phyloP scores from a whole-genome alignment of 2,797 vertebrate genomes.

The Knipowitschia caucasica region DNA sequence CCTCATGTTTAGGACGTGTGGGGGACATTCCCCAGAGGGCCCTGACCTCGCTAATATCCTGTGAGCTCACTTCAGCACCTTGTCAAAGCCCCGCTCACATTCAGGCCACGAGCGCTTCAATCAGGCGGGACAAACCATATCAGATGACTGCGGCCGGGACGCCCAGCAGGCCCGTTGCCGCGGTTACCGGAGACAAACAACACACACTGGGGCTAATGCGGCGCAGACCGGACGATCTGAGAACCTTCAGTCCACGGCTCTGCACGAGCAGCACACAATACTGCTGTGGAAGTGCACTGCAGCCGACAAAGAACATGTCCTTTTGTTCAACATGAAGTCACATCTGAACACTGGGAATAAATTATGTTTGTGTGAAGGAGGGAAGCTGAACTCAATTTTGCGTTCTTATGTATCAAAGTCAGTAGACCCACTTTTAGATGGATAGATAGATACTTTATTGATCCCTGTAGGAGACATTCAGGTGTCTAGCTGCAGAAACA shows the following conservation, averaged over 20 bases:
- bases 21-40: constrained; percentile 52
- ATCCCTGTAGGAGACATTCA: too few relatives aligned
- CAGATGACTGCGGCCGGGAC: constrained; percentile 51
- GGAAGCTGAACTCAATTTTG: too few relatives aligned
- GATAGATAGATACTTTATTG: too few relatives aligned
- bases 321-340: too few relatives aligned
- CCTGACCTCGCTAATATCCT: constrained; percentile 43
- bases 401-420: too few relatives aligned
- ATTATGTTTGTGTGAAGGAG: too few relatives aligned
- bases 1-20: constrained; percentile 50
- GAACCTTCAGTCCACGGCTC: background rate
- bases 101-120: constrained; percentile 23
- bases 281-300: too few relatives aligned
- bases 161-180: constrained; percentile 44
- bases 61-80: constrained; percentile 32
- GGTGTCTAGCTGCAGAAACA: too few relatives aligned
- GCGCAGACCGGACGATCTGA: constrained; percentile 26
- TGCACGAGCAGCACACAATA: background rate
- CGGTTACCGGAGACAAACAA: constrained; percentile 50
- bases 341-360: too few relatives aligned
- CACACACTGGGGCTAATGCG: constrained; percentile 26
- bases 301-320: too few relatives aligned
- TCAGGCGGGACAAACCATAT: constrained; percentile 51
- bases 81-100: constrained; percentile 33
- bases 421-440: too few relatives aligned